Base-by-base conservation (phyloP, 2,113 vertebrate species). In the Entomyzon cyanotis region DNA sequence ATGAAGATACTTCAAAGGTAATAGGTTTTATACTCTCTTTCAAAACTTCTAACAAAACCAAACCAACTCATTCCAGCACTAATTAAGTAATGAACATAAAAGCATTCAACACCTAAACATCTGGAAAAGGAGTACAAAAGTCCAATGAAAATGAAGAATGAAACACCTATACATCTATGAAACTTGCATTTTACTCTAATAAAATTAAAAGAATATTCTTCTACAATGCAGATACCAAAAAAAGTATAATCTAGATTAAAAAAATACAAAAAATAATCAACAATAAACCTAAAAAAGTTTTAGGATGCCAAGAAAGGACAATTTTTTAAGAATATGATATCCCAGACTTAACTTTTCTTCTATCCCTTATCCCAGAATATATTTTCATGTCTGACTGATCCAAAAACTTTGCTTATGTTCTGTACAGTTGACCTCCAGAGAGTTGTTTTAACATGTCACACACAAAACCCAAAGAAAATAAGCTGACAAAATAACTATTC, bases 1-100 rank as follows among this genome's bases (percentile, higher is more conserved):
- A 76, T 79, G 62, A 92, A 77, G 74, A 58, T n/a, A 67, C 25
- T 37, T 85, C 81, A 85, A 92, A 95, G 77, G 52, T 83, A 94
- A 63, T 67, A 82, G 22, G 21, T 55, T 70, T 82, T 64, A 69
- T 59, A 84, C 39, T 35, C 28, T 39, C 52, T 74, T 89, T 76
- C 62, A 93, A 44, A 71, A 67, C 39, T 84, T 80, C 68, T 94
- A 44, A 35, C 62, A 79, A 41, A 62, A 55, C n/a, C 71, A 55
- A 62, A 90, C 17, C n/a, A 77, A 69, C 58, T 70, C 47, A 12
- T 62, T 44, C 46, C 42, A 53, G 19, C 27, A 46, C 15, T 64
- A 67, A 71, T 70, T 89, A 18, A 53, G 49, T 50, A 71, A 85
- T 20, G 44, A 91, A 87, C 12, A 70, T 39, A 55, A 88, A 77